Evolutionary conservation across 2,797 vertebrate species (phyloP), one percentile per base, ranked within the genome.

Genomic region (Acipenser transmontanus): DNA sequence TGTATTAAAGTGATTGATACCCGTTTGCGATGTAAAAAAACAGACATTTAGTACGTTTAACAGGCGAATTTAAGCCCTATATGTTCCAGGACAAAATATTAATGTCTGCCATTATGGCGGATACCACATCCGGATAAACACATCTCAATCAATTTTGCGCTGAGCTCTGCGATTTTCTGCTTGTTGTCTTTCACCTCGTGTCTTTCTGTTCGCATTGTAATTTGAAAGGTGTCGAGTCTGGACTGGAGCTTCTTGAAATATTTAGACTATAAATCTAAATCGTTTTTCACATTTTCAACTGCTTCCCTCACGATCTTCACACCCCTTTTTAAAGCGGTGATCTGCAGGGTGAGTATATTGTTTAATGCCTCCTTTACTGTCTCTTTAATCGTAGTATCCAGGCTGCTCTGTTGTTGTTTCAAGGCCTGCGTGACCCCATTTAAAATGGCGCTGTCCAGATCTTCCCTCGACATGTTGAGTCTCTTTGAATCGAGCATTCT

Each of bases 281-380:
- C 34, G 4, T 34, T 34, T 34, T 34, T 34, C 34, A 34, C 4
- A 1, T 54, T 59, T 14, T 66, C 17, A 10, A 66, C 34, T 8
- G 49, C 7, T 47, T 69, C 63, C 11, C 65, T 69, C 34, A 34
- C 34, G 34, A 4, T 34, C 34, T 34, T 34, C 34, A 34, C 34
- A 34, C 4, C 34, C 34, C 34, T 34, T 34, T 34, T 34, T 34
- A 34, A 34, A 34, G 34, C 34, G 13, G 68, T 69, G 20, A 12
- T 61, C 50, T 50, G 48, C 6, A 52, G 69, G 12, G 13, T 47
- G 49, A 70, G 8, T n/a, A 64, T 13, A 49, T 56, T 64, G 57
- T 70, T 66, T 12, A 70, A 47, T 47, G 56, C 66, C 48, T 67
- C 62, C 49, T 14, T 64, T 10, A 67, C n/a, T n/a, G n/a, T n/a